Base-by-base conservation (phyloP, 2,888 invertebrate genomes). In the Selenia dentaria region DNA sequence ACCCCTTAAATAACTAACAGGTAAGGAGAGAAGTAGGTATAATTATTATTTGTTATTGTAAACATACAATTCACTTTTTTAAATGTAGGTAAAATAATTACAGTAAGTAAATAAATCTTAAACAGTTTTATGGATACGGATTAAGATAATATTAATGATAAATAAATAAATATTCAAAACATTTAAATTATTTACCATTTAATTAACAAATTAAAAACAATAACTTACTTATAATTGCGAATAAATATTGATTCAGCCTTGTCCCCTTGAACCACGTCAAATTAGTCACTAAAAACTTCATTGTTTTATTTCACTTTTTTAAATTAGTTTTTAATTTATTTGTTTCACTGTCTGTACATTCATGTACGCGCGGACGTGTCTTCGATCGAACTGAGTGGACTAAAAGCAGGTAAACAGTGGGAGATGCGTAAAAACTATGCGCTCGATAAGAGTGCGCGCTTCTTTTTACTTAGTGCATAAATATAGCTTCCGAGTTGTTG, bases 241-340 rank as follows among this genome's bases (percentile, higher is more conserved):
- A 86, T 39, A 89, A 49, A 70, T 89, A 89, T 57, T 90, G 89
- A 54, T 87, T 87, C 47, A 89, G 74, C 49, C 89, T 67, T 35
- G 77, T 77, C 32, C 89, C 89, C 70, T 82, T 88, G 41, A 76
- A 66, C 82, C 83, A 84, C 74, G 77, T 73, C 6, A 87, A 51
- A 65, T 81, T 87, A n/a, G 77, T 70, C 27, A 85, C 57, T 62
- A 89, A 52, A 48, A 86, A 59, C 73, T 87, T 86, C 89, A 89
- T 89, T 73, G 31, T 40, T 25, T 12, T 29, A 9, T 41, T 29
- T 36, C 53, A 55, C 59, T 44, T 45, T 57, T 54, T 54, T 54
- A 20, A 24, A 9, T 25, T 12, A 14, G 40, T 44, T 55, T 37
- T 35, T 39, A 22, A 44, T 25, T 16, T 35, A 5, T 22, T 6